phyloP scores from a whole-genome alignment of 30 jellyfish, hydroid and myxozoan species.

The Hydractinia symbiolongicarpus region DNA sequence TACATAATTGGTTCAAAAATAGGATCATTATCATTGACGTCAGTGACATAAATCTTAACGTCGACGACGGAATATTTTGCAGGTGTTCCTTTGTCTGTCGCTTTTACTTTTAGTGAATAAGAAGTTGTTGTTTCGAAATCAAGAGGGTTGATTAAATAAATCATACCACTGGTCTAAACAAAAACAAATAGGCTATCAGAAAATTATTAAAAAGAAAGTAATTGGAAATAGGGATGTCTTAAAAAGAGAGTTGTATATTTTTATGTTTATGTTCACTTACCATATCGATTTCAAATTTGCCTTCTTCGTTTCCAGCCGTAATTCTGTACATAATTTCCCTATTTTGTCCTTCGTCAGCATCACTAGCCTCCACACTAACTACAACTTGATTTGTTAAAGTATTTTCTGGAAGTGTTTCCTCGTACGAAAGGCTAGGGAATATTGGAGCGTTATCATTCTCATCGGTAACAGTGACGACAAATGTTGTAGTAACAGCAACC shows the following conservation, averaged over 20 bases:
- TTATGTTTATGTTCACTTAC: not conserved
- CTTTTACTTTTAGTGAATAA: conserved; percentile 22
- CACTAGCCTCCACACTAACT: conserved; percentile 50
- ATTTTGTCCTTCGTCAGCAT: conserved; percentile 63
- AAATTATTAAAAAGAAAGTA: not conserved
- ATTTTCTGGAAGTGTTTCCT: conserved; percentile 11
- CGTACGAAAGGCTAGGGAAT: not conserved
- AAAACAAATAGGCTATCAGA: not conserved
- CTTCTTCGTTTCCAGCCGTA: conserved; percentile 53
- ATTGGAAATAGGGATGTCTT: no score
- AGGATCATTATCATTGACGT: conserved; percentile 71
- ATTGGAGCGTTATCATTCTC: conserved; percentile 66
- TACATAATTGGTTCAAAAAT: conserved; percentile 50
- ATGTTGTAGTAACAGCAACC: conserved; percentile 27
- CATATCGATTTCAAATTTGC: conserved; percentile 35
- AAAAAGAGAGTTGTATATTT: no score
- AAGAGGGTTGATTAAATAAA: conserved; percentile 5
- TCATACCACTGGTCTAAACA: not conserved
- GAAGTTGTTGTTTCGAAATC: conserved; percentile 45
- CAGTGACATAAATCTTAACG: conserved; percentile 30
- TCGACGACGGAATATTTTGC: conserved; percentile 8
- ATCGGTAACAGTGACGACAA: conserved; percentile 53
- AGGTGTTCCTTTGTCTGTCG: conserved; percentile 45
- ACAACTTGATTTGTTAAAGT: conserved; percentile 9
- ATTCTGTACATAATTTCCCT: conserved; percentile 46